These are phyloP conservation scores for Esox masquinongy DNA, from an alignment of 2,797 vertebrate genomes.

Conservation along the genomic window DNA sequence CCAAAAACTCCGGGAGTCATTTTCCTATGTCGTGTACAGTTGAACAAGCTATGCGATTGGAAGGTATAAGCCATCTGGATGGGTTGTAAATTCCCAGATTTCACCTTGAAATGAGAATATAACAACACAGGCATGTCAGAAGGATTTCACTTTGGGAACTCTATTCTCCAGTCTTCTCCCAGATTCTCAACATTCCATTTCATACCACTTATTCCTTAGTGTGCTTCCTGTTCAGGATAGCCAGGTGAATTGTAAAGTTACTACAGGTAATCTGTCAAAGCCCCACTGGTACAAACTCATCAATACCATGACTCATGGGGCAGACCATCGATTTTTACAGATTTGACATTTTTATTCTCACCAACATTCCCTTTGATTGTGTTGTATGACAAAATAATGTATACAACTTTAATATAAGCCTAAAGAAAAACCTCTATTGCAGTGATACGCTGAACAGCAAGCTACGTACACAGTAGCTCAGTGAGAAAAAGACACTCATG, in stretches of 20 bases:
- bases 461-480: no score
- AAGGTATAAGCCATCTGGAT: background rate
- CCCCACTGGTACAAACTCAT: slow-evolving; percentile 17
- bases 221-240: background rate
- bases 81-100: background rate
- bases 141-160: background rate
- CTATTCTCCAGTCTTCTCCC: background rate
- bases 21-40: background rate
- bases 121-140: background rate
- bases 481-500: no score
- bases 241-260: slow-evolving; percentile 11
- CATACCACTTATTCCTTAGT: no score
- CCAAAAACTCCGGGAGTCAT: slow-evolving; percentile 31
- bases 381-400: slow-evolving; percentile 4
- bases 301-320: background rate
- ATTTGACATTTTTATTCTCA: background rate
- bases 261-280: slow-evolving; percentile 10
- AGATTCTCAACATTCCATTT: background rate
- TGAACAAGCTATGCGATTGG: background rate
- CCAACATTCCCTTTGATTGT: slow-evolving; percentile 6
- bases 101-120: background rate
- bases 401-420: background rate
- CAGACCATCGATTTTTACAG: slow-evolving; percentile 1
- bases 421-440: background rate
- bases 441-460: background rate